These are phyloP conservation scores for Pygoscelis antarcticus DNA, from an alignment of 2,113 vertebrate species.

Conservation along the genomic window DNA sequence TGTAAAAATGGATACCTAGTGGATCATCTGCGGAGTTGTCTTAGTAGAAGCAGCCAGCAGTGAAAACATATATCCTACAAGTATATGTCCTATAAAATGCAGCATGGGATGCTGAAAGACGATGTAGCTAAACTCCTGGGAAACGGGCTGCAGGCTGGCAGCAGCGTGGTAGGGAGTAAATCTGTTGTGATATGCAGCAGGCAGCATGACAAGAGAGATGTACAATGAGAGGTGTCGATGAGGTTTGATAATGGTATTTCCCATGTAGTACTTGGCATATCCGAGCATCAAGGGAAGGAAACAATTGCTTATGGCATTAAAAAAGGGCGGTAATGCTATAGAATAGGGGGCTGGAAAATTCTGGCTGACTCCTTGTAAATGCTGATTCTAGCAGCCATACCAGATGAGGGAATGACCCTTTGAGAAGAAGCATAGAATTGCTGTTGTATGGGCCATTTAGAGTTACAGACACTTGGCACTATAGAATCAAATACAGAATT, in stretches of 20 bases:
- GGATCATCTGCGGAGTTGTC: neutral
- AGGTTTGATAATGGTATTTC: neutral
- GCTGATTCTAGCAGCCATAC: neutral
- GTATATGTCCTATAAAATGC: neutral
- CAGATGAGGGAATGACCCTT: neutral
- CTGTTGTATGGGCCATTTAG: neutral
- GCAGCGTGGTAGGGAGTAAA: neutral
- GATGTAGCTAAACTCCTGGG: neutral
- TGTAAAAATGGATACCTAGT: neutral
- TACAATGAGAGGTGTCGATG: neutral
- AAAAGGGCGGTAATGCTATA: neutral
- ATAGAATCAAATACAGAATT: neutral
- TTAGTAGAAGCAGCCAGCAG: neutral
- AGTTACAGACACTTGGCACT: neutral
- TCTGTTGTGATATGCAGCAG: neutral
- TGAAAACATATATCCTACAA: neutral
- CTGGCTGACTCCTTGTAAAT: neutral
- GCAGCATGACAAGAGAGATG: neutral
- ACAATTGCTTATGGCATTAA: neutral
- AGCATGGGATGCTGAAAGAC: neutral
- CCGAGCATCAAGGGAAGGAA: neutral
- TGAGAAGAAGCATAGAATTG: neutral
- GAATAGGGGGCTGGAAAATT: neutral
- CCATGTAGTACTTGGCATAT: neutral
- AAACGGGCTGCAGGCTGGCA: neutral